Evolutionary conservation across 2,888 invertebrate species (phyloP), one percentile per base, ranked within the genome.

Genomic region (Heliconius hortense): DNA sequence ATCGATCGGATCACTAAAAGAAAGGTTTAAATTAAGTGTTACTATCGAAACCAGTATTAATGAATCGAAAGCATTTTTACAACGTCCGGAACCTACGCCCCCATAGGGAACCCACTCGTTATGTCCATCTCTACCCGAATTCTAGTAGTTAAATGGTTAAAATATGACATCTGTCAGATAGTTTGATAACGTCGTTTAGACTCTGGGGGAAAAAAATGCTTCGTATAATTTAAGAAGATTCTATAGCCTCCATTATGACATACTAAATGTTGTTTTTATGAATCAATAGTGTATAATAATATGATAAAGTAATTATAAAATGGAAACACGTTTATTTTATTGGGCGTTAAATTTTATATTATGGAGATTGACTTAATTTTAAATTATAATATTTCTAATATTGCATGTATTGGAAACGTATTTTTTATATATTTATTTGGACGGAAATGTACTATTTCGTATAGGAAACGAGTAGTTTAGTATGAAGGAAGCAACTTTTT

Each of bases 51-150:
- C 81, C 78, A 71, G 81, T 84, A 82, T 82, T 81, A 85, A 84
- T 85, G 83, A 87, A 84, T 84, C 79, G 80, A 84, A 83, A 84
- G 84, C 82, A 82, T 84, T 86, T 82, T 81, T 81, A 80, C 84
- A 82, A 82, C 85, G 83, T 81, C 85, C 84, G 84, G 82, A 79
- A 82, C 79, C 84, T 83, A 85, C 87, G 86, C 87, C 87, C 83
- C 82, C 86, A 84, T 88, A 86, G 86, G 75, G 86, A 87, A 81
- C 87, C 87, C 86, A 88, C 87, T 85, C 86, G 84, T 82, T 85
- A 87, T 84, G 85, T 81, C 79, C 66, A 39, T 72, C 35, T 81
- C 82, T 78, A 84, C 85, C 85, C 84, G 80, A 82, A 80, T 80
- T 69, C 77, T 80, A 83, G 83, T 83, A 85, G 85, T 90, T 88